Evolutionary conservation across 2,113 vertebrate genomes (phyloP).

Genomic region (Peromyscus californicus): DNA sequence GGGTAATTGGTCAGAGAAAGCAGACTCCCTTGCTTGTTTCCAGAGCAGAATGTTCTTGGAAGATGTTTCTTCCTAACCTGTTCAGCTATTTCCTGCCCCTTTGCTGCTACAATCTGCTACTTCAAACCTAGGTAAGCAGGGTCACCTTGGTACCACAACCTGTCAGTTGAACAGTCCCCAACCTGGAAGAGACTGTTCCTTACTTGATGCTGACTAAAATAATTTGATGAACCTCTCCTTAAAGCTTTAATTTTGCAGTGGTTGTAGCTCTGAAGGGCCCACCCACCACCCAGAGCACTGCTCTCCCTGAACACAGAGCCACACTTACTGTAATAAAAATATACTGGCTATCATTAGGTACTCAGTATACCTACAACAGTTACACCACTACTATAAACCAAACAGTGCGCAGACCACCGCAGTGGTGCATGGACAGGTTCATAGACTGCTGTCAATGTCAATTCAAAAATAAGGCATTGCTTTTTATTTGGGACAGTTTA

Average conservation of each 20-base stretch:
- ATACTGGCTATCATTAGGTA: not conserved
- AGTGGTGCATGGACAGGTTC: not conserved
- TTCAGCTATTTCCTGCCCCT: slow-evolving; percentile 62
- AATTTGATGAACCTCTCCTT: not conserved
- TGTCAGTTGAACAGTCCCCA: slow-evolving; percentile 42
- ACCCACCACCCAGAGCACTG: not conserved
- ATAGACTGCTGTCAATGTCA: not conserved
- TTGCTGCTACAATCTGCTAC: slow-evolving; percentile 58
- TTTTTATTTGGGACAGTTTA: slow-evolving; percentile 18
- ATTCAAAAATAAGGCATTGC: slow-evolving; percentile 43
- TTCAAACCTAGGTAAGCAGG: slow-evolving; percentile 58
- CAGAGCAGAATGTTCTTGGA: slow-evolving; percentile 76
- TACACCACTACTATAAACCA: slow-evolving; percentile 20
- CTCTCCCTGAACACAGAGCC: not conserved
- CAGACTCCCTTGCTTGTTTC: slow-evolving; percentile 61
- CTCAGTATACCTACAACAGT: slow-evolving; percentile 21
- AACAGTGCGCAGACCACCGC: not conserved
- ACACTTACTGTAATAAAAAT: slow-evolving; percentile 46
- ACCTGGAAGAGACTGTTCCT: slow-evolving; percentile 73
- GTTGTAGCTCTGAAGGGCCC: not conserved
- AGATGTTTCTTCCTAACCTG: slow-evolving; percentile 66
- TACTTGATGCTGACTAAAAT: slow-evolving; percentile 61
- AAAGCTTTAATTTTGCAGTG: slow-evolving; percentile 26
- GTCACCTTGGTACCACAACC: slow-evolving; percentile 63
- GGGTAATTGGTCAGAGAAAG: slow-evolving; percentile 66